A percentile compares a stretch with the other conserved stretches of the same genome.
phyloP scores from a whole-genome alignment of 2,797 vertebrate species.

The Astyanax mexicanus region DNA sequence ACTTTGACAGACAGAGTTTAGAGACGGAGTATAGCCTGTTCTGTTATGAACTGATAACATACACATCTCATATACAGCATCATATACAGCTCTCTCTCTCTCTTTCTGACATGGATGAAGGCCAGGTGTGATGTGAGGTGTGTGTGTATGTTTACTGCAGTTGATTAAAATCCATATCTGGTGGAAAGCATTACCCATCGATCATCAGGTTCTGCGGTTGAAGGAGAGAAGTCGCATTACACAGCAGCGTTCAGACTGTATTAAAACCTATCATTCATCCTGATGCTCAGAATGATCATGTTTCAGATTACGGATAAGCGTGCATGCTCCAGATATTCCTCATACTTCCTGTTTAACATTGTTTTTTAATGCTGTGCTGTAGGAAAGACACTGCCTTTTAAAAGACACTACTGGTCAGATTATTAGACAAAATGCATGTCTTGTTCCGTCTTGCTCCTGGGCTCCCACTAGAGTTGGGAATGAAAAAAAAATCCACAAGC shows the following conservation, averaged over 20 bases:
- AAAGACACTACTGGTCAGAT: background rate
- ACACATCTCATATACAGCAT: background rate
- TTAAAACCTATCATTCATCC: background rate
- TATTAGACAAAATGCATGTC: too few relatives aligned
- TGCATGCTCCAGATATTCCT: too few relatives aligned
- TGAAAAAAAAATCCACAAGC: too few relatives aligned
- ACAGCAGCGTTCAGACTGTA: background rate
- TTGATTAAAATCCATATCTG: conserved; percentile 14
- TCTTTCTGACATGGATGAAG: background rate
- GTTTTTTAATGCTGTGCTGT: too few relatives aligned
- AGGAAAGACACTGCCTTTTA: too few relatives aligned
- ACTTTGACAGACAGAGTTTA: background rate
- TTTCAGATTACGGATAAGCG: background rate
- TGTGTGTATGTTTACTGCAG: conserved; percentile 3
- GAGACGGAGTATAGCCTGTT: background rate
- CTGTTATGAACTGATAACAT: background rate
- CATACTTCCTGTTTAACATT: too few relatives aligned
- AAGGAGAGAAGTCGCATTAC: background rate
- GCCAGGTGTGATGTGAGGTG: background rate
- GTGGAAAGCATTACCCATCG: background rate
- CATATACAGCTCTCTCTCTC: conserved; percentile 1
- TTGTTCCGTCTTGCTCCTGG: too few relatives aligned
- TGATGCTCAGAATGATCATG: background rate
- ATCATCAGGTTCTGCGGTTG: background rate
- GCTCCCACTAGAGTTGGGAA: too few relatives aligned